Evolutionary conservation across 2,797 vertebrate species (phyloP).

Genomic region (Myripristis jacobus): DNA sequence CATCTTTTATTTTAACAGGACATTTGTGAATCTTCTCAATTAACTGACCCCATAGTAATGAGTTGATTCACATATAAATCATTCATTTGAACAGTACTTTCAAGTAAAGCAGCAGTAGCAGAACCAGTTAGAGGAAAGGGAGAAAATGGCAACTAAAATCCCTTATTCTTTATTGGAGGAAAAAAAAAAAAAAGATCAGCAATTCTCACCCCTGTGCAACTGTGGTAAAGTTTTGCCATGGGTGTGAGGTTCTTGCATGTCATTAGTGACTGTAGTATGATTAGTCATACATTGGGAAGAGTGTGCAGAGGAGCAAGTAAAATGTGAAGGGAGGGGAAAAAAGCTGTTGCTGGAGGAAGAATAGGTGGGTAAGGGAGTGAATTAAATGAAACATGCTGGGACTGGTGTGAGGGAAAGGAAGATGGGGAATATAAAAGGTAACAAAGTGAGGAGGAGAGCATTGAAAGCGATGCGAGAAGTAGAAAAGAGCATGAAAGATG

Average conservation of each 20-base stretch:
- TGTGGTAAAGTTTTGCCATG: not conserved
- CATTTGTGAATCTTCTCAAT: too few species aligned
- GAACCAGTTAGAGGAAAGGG: not conserved
- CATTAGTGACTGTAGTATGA: not conserved
- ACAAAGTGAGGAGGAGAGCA: not conserved
- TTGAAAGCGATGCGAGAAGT: conserved; percentile 3
- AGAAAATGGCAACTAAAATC: not conserved
- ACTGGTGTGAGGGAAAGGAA: not conserved
- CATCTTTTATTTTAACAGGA: too few species aligned
- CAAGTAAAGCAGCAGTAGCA: too few species aligned
- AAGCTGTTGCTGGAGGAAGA: not conserved
- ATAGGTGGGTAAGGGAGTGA: not conserved
- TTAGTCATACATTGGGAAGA: not conserved
- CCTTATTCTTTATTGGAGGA: not conserved
- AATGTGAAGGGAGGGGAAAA: not conserved
- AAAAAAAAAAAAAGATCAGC: not conserved
- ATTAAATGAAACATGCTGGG: not conserved
- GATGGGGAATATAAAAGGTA: not conserved
- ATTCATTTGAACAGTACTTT: too few species aligned
- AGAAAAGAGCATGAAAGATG: not conserved
- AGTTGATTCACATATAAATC: too few species aligned
- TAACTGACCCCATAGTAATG: too few species aligned
- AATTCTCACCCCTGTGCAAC: too few species aligned
- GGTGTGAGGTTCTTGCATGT: not conserved
- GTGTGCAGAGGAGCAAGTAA: not conserved